Evolutionary conservation across 2,797 vertebrate genomes (phyloP), one percentile per base, ranked within the genome.

Genomic region (Coregonus ussuriensis): DNA sequence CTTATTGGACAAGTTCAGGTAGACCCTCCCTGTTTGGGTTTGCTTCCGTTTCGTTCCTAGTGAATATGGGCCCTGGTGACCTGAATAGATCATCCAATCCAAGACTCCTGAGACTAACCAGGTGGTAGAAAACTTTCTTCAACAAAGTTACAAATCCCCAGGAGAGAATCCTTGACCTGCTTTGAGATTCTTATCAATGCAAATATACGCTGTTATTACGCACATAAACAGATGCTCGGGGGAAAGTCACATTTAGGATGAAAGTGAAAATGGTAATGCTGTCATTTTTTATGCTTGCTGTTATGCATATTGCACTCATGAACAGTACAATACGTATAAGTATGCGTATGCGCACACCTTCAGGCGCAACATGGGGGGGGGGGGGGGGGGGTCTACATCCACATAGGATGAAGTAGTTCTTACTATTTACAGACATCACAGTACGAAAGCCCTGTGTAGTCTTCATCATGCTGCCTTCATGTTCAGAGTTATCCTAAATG

Each of bases 211-310:
- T 18, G 7, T 9, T 35, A 31, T 56, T n/a, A 29, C 7, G 9
- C 41, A 16, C 52, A 56, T 53, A 54, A 31, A 72, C 71, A 72
- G 71, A 71, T 52, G 70, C 70, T 51, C 21, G 16, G 47, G 41
- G 71, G 53, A 72, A 72, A 52, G 71, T 33, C 71, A 54, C 52
- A 18, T 72, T 59, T 16, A 72, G 31, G 71, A 33, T 29, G 66
- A 16, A 25, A 53, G 9, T 13, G 14, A 53, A 54, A 72, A 54
- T 54, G 52, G 31, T 68, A 68, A 35, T 68, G 1, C 66, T 16
- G 29, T 6, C 13, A 9, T 33, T 56, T 25, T 41, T n/a, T 3
- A 47, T 15, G 7, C 68, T 9, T 63, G 21, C 59, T 3, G 59
- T 2, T 9, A 63, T 21, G n/a, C 7, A 15, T 56, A 18, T n/a